Conservation (phyloP, 2,113 vertebrate species). For the Lagopus muta region DNA sequence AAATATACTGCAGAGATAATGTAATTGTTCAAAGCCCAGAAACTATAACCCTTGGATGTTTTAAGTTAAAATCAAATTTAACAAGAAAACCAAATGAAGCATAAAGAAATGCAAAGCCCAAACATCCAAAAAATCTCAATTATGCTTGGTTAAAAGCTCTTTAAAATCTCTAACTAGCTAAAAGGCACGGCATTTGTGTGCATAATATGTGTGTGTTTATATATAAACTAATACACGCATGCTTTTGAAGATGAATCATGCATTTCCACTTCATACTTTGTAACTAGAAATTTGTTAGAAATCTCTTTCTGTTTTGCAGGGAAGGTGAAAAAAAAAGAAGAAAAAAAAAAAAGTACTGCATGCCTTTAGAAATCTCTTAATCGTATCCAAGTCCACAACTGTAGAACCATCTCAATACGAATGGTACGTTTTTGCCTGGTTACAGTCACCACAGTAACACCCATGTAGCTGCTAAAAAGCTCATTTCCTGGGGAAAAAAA, state of each 20-base stretch:
- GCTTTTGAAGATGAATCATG: background rate
- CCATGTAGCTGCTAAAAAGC: slow-evolving; percentile 7
- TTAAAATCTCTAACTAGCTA: background rate
- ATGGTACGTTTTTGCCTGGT: slow-evolving; percentile 33
- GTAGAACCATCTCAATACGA: background rate
- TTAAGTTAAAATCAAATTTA: background rate
- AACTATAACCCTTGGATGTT: background rate
- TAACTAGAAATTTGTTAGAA: background rate
- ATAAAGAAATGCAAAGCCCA: background rate
- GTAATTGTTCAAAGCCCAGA: background rate
- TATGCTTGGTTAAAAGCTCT: background rate
- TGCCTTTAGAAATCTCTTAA: background rate
- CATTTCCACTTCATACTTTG: background rate
- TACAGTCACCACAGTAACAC: slow-evolving; percentile 62
- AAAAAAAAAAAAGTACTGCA: background rate
- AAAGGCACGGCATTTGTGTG: background rate
- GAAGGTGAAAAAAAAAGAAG: background rate
- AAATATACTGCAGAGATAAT: background rate
- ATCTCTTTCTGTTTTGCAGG: background rate
- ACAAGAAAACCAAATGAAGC: background rate
- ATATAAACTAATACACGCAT: background rate
- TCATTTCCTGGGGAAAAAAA: background rate
- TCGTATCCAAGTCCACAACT: background rate
- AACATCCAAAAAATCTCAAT: background rate
- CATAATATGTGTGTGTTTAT: background rate